Conservation (phyloP, 2,888 invertebrate genomes). For the Acleris sparsana region DNA sequence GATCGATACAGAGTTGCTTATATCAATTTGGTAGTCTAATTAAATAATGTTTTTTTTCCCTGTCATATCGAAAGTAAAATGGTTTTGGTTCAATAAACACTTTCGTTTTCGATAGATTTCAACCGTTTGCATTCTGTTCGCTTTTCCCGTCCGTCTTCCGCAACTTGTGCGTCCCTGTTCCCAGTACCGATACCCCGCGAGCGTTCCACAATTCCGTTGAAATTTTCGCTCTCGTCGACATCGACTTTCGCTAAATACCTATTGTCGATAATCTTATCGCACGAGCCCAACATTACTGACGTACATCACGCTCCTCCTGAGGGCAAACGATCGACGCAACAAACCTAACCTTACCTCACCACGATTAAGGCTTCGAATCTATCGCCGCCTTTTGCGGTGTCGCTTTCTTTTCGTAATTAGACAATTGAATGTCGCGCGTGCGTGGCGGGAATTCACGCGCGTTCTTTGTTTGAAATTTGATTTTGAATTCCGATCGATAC, state of each 20-base stretch:
- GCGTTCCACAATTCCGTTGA: constrained; percentile 37
- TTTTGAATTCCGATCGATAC: constrained; percentile 36
- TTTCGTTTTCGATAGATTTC: constrained; percentile 4
- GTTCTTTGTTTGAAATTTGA: constrained; percentile 41
- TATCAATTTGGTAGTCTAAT: too few species aligned
- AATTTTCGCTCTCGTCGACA: constrained; percentile 49
- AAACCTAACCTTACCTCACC: constrained; percentile 38
- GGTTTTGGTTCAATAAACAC: background rate
- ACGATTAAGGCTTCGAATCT: constrained; percentile 33
- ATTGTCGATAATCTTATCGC: constrained; percentile 48
- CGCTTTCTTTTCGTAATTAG: constrained; percentile 54
- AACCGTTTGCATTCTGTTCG: background rate
- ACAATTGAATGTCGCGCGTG: constrained; percentile 51
- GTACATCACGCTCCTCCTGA: constrained; percentile 41
- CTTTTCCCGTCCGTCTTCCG: background rate
- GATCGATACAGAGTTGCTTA: too few species aligned
- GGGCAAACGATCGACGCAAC: constrained; percentile 23
- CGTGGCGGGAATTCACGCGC: constrained; percentile 39
- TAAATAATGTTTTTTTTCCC: background rate
- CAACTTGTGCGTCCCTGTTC: background rate
- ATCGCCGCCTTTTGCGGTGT: constrained; percentile 24
- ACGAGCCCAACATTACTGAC: constrained; percentile 39
- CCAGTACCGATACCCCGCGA: constrained; percentile 15
- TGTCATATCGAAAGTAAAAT: constrained; percentile 1
- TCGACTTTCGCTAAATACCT: constrained; percentile 53